A percentile compares a stretch with the other conserved stretches of the same genome.
phyloP scores from a whole-genome alignment of 2,113 vertebrate species.

The Oreamnos americanus region DNA sequence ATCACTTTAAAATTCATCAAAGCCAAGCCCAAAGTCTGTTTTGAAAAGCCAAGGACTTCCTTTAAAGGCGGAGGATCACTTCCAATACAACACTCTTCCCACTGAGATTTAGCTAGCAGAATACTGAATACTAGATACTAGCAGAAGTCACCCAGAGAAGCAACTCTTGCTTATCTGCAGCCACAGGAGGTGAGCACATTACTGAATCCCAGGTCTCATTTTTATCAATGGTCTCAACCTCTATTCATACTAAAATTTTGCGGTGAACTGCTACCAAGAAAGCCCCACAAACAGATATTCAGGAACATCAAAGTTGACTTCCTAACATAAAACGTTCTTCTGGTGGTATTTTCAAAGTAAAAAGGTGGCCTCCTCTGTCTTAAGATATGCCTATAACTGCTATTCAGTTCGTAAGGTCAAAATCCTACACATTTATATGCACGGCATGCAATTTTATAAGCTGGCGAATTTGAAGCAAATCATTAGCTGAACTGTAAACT shows the following conservation, averaged over 20 bases:
- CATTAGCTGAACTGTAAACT: constrained; percentile 52
- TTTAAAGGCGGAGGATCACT: background rate
- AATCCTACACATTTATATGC: constrained; percentile 24
- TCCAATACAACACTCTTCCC: background rate
- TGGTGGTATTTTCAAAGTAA: constrained; percentile 45
- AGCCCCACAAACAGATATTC: background rate
- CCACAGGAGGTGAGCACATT: background rate
- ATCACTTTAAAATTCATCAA: background rate
- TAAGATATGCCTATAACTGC: constrained; percentile 2
- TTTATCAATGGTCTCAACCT: background rate
- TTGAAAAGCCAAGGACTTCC: background rate
- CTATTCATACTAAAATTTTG: background rate
- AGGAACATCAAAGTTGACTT: background rate
- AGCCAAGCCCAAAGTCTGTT: background rate
- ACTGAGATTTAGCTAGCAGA: background rate
- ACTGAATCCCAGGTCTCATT: background rate
- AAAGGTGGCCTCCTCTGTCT: background rate
- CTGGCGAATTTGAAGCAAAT: constrained; percentile 25
- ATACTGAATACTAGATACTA: background rate
- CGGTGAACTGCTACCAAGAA: background rate
- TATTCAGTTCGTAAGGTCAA: constrained; percentile 52
- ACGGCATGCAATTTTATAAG: background rate
- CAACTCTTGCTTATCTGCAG: background rate
- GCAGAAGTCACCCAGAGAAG: background rate
- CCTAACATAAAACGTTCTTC: constrained; percentile 11